phyloP scores from a whole-genome alignment of 1,140 invertebrate genomes.

The Camponotus vicinus region DNA sequence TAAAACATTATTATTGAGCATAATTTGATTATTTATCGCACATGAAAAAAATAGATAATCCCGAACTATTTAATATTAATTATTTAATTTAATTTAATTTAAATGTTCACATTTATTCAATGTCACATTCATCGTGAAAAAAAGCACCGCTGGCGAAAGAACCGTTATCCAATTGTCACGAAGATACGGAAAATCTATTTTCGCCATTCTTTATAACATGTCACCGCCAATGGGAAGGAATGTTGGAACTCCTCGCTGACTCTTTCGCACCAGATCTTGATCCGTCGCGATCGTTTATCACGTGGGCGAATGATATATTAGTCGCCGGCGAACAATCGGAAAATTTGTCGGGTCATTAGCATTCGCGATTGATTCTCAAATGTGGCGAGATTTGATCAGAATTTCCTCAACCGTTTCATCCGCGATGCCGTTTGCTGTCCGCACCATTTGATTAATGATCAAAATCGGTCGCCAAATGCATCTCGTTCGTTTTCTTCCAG shows the following conservation, averaged over 20 bases:
- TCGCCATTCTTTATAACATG: not conserved
- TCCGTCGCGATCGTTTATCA: slow-evolving; percentile 65
- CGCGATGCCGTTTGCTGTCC: slow-evolving; percentile 50
- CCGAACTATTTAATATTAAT: not conserved
- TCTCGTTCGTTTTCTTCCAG: not conserved
- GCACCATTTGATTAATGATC: slow-evolving; percentile 62
- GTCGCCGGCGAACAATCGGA: slow-evolving; percentile 59
- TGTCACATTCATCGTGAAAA: not conserved
- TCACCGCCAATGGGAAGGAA: slow-evolving; percentile 26
- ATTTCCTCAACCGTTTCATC: not conserved
- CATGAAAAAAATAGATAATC: not conserved
- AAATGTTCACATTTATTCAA: too few species aligned
- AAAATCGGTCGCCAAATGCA: not conserved
- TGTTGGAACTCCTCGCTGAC: slow-evolving; percentile 16
- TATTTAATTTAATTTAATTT: too few species aligned
- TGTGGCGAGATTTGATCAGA: slow-evolving; percentile 22
- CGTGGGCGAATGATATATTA: not conserved
- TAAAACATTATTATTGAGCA: slow-evolving; percentile 11
- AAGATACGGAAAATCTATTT: slow-evolving; percentile 45
- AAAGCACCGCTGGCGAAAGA: not conserved
- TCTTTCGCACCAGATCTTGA: slow-evolving; percentile 22
- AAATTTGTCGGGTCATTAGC: slow-evolving; percentile 75
- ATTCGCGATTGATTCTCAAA: slow-evolving; percentile 41
- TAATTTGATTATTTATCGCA: not conserved
- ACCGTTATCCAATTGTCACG: not conserved